Percentiles rank a stretch among this genome's conserved stretches.
These are phyloP conservation scores for Poeciliopsis occidentalis DNA, from an alignment of 2,113 vertebrate species.

Conservation along the genomic window DNA sequence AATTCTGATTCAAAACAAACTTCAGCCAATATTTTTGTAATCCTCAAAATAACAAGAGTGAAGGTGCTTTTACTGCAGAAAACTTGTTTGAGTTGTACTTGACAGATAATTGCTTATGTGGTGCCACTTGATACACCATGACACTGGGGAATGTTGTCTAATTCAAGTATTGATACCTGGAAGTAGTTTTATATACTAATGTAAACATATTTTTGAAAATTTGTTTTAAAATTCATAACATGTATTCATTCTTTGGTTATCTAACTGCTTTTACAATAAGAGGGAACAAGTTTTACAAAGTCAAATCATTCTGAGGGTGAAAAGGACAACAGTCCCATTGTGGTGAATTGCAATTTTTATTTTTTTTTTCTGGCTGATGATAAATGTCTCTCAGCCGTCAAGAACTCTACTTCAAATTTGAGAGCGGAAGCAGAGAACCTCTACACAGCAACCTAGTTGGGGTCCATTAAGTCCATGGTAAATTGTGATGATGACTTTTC, in stretches of 20 bases:
- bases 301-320: not conserved
- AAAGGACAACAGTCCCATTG: not conserved
- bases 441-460: too few relatives aligned
- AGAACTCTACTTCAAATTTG: constrained; percentile 1
- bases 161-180: too few relatives aligned
- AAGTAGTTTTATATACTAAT: not conserved
- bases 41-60: too few relatives aligned
- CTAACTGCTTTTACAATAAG: not conserved
- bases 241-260: not conserved
- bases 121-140: too few relatives aligned
- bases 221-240: not conserved
- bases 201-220: too few relatives aligned
- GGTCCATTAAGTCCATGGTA: not conserved
- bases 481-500: not conserved
- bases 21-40: too few relatives aligned
- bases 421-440: not conserved
- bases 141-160: too few relatives aligned
- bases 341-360: not conserved
- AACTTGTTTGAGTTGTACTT: too few relatives aligned
- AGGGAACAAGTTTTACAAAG: not conserved
- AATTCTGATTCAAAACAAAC: too few relatives aligned
- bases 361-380: not conserved
- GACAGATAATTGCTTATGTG: too few relatives aligned
- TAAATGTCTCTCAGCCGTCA: not conserved
- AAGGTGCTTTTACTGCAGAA: too few relatives aligned